Percentiles rank a stretch among this genome's conserved stretches.
phyloP scores from a whole-genome alignment of 2,797 vertebrate species.

The Pangasius krempfi region DNA sequence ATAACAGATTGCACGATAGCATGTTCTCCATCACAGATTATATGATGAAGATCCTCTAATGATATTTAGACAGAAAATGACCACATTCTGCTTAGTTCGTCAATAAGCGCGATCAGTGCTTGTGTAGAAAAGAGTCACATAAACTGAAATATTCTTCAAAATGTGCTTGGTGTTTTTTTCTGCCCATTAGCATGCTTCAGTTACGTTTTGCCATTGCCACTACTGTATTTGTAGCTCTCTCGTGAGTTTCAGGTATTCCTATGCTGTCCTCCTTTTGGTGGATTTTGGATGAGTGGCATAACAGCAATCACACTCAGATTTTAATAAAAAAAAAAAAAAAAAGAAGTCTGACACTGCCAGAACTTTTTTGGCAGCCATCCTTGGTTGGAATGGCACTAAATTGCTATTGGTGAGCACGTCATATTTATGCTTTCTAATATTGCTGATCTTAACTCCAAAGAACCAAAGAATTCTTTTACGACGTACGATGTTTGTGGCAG shows the following conservation, averaged over 20 bases:
- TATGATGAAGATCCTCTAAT: neutral
- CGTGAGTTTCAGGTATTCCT: neutral
- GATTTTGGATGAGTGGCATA: neutral
- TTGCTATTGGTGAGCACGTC: neutral
- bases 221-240: neutral
- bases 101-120: neutral
- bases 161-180: neutral
- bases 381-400: neutral
- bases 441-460: no score
- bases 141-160: neutral
- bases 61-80: neutral
- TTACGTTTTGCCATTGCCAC: neutral
- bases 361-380: neutral
- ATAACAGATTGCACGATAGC: neutral
- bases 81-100: neutral
- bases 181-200: neutral
- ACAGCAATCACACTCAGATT: neutral
- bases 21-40: neutral
- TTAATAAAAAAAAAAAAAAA: neutral
- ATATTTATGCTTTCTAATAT: neutral
- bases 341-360: neutral
- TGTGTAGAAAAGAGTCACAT: neutral
- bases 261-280: neutral
- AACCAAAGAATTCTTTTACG: neutral
- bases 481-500: neutral